Base-by-base conservation (phyloP, 2,113 vertebrate species). In the Eulemur rufifrons region DNA sequence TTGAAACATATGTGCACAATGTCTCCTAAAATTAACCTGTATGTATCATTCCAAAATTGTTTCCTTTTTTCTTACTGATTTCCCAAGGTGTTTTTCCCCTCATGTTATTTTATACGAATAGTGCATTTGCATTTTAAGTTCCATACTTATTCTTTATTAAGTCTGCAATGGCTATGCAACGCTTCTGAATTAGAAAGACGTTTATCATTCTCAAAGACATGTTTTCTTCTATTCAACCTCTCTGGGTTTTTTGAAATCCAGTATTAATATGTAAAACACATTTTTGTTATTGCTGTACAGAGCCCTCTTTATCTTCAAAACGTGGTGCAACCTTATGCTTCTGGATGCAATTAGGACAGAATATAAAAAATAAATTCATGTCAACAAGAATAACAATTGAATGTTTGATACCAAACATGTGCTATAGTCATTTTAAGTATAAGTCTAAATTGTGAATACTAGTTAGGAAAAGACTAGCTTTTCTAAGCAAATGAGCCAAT, bases 391-490 rank as follows among this genome's bases (percentile, higher is more conserved):
- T 76, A 81, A n/a, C 14, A 74, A 2, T 83, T 66, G 73, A 85
- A 59, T 86, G 0, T 74, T 63, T 86, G 50, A 83, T 6, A 50
- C 5, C 11, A 12, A 90, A 86, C 68, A 88, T 56, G 14, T 59
- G 18, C 50, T 94, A 10, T 32, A 82, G 94, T 92, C 50, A 81
- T 93, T 95, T 95, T 81, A 88, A 21, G 42, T 15, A 45, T 2
- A 78, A 54, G 15, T 59, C 14, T 86, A 68, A 78, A 71, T 6
- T 0, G 1, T 23, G 71, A 88, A 95, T 85, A 29, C 34, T 93
- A 42, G 27, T 83, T 71, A 95, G 50, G 8, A 94, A 87, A 97
- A 96, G 54, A 89, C 73, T 1, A 54, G 32, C 3, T 94, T 88
- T 77, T 39, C 4, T 12, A 90, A 95, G 45, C 6, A 69, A 20